These are phyloP conservation scores for Noctua janthe DNA, from an alignment of 2,888 invertebrate species.

Conservation along the genomic window DNA sequence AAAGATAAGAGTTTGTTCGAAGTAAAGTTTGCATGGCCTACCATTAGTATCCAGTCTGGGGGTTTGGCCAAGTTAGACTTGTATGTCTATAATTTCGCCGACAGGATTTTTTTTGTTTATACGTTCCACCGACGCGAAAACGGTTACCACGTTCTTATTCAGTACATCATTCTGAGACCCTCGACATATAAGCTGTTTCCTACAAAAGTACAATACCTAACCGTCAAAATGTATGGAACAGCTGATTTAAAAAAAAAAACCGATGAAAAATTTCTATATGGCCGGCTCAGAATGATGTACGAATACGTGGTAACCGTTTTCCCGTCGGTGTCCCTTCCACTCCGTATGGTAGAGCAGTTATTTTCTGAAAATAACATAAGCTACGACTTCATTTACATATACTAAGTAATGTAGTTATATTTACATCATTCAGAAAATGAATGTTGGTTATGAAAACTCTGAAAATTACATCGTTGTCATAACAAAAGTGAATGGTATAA, in stretches of 20 bases:
- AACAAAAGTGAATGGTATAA: constrained; percentile 14
- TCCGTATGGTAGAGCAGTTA: neutral
- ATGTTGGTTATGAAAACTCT: neutral
- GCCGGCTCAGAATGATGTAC: too few relatives aligned
- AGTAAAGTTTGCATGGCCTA: neutral
- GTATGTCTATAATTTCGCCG: too few relatives aligned
- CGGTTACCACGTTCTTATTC: too few relatives aligned
- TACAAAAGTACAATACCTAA: too few relatives aligned
- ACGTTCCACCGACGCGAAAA: too few relatives aligned
- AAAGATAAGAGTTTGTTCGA: neutral
- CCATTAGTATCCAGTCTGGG: neutral
- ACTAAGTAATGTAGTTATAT: constrained; percentile 12
- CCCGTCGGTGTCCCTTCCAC: too few relatives aligned
- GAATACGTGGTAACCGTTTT: too few relatives aligned
- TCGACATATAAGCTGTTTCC: too few relatives aligned
- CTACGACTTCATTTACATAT: neutral
- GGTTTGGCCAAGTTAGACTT: neutral
- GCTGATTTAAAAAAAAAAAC: too few relatives aligned
- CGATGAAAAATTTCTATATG: too few relatives aligned
- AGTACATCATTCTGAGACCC: too few relatives aligned
- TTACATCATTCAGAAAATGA: neutral
- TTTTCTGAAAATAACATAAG: neutral
- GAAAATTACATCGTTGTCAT: constrained; percentile 7
- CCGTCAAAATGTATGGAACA: too few relatives aligned
- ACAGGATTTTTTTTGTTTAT: neutral